Conservation (phyloP, 92 coral and sea anemone genomes). For the Palythoa grandis region DNA sequence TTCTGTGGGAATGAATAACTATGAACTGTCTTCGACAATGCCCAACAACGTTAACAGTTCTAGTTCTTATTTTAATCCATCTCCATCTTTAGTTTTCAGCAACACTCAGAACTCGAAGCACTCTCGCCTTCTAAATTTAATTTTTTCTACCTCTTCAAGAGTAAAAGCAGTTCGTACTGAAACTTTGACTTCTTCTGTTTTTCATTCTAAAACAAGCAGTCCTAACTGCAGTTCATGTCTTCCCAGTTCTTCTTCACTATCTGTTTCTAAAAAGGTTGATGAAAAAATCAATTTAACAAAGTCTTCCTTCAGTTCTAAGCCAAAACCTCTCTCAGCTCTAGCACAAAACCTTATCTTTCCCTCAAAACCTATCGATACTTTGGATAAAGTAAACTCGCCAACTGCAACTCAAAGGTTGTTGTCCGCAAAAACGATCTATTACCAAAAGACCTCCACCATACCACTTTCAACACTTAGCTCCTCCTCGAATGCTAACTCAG, state of each 20-base stretch:
- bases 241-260: background rate
- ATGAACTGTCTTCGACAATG: background rate
- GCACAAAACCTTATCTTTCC: slow-evolving; percentile 15
- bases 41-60: background rate
- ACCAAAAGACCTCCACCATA: background rate
- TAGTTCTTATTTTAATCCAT: background rate
- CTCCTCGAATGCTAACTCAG: background rate
- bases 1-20: background rate
- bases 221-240: background rate
- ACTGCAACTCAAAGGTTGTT: slow-evolving; percentile 20
- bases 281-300: background rate
- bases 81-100: background rate
- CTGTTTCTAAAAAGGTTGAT: background rate
- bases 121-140: background rate
- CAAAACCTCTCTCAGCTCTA: background rate
- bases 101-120: background rate
- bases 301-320: background rate
- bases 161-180: background rate
- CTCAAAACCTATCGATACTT: background rate
- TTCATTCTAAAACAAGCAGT: background rate
- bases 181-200: background rate
- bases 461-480: background rate
- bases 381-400: background rate
- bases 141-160: background rate
- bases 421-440: background rate